Conservation (phyloP, 2,888 invertebrate genomes). For the Drosophila kanekoi region DNA sequence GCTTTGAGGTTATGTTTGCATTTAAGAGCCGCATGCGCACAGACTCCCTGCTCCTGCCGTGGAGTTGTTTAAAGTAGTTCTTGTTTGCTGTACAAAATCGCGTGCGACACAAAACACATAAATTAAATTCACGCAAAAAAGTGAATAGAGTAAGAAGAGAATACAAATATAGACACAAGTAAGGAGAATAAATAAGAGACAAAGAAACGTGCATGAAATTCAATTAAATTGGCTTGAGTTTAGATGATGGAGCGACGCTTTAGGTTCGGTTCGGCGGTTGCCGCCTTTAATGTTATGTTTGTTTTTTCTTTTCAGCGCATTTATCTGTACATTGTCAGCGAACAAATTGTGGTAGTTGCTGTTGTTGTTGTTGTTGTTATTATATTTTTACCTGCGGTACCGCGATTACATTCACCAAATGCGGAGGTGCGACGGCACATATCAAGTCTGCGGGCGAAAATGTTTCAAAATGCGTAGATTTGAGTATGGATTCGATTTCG, state of each 20-base stretch:
- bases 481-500: conserved; percentile 62
- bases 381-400: conserved; percentile 95
- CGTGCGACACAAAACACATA: conserved; percentile 67
- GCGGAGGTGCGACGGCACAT: conserved; percentile 98
- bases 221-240: conserved; percentile 72
- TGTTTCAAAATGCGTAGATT: conserved; percentile 74
- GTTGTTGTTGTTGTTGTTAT: conserved; percentile 42
- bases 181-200: conserved; percentile 38
- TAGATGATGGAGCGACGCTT: conserved; percentile 75
- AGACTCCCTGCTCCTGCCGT: conserved; percentile 38
- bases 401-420: conserved; percentile 98
- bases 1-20: conserved; percentile 7
- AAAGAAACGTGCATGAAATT: conserved; percentile 79
- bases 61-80: conserved; percentile 22
- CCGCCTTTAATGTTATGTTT: conserved; percentile 76
- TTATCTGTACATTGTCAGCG: conserved; percentile 67
- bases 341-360: conserved; percentile 49
- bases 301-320: conserved; percentile 35
- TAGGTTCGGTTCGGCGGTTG: conserved; percentile 58
- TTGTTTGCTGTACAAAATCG: conserved; percentile 55
- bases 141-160: conserved; percentile 33
- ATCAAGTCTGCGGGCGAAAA: conserved; percentile 95
- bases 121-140: conserved; percentile 42
- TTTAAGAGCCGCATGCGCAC: conserved; percentile 42
- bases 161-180: conserved; percentile 26